A percentile compares a stretch with the other conserved stretches of the same genome.
phyloP scores from a whole-genome alignment of 2,113 vertebrate species.

The Trematocara variabile region DNA sequence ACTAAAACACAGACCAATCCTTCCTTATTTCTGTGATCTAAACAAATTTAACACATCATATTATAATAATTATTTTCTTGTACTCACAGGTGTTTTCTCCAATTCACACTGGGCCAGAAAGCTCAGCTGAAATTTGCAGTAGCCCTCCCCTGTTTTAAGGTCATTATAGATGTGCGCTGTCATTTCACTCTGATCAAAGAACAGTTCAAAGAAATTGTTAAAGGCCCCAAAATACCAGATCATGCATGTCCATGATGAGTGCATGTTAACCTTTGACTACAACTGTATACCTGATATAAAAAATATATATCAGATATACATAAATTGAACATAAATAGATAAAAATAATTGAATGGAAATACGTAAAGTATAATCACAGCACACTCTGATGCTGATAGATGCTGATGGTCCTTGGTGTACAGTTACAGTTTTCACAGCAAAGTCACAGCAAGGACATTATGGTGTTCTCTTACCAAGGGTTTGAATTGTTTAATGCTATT shows the following conservation, averaged over 20 bases:
- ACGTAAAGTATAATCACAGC: neutral
- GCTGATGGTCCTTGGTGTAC: neutral
- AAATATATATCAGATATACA: neutral
- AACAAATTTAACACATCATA: too few relatives aligned
- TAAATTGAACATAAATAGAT: neutral
- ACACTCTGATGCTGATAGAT: neutral
- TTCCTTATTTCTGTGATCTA: too few relatives aligned
- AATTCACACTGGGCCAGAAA: too few relatives aligned
- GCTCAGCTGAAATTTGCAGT: neutral
- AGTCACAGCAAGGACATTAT: slow-evolving; percentile 30
- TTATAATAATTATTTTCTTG: too few relatives aligned
- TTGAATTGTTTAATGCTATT: neutral
- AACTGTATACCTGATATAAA: neutral
- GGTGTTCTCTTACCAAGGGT: neutral
- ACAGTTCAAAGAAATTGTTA: neutral
- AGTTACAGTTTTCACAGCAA: slow-evolving; percentile 25
- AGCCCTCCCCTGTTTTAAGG: neutral
- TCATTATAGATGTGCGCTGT: neutral
- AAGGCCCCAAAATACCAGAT: neutral
- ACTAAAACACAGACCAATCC: too few relatives aligned
- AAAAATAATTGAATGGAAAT: neutral
- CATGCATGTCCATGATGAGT: neutral
- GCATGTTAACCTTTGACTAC: neutral
- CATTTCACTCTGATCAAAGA: neutral
- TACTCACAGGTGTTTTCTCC: too few relatives aligned